phyloP scores from a whole-genome alignment of 1,140 invertebrate genomes.

The Penaeus vannamei region DNA sequence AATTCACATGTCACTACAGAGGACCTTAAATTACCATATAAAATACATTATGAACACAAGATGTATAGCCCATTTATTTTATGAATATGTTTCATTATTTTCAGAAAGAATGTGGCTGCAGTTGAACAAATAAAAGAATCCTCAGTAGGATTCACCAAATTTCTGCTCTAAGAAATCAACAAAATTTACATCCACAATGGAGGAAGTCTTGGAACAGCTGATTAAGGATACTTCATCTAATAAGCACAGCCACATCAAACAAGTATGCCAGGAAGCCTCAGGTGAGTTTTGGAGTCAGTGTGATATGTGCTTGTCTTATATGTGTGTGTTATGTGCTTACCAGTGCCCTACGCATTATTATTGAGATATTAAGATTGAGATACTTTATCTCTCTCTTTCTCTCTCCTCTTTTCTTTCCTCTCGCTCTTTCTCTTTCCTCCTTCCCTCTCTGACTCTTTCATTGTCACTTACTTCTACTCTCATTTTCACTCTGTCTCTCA shows the following conservation, averaged over 20 bases:
- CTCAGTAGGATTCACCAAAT: not conserved
- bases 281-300: slow-evolving; percentile 7
- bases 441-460: not conserved
- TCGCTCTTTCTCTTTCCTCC: not conserved
- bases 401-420: no score
- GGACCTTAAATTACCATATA: no score
- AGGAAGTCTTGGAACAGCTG: slow-evolving; percentile 54
- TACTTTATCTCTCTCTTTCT: not conserved
- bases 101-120: not conserved
- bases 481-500: not conserved
- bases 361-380: no score
- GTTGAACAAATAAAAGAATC: not conserved
- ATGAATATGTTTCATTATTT: not conserved
- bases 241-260: no score
- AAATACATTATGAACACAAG: no score
- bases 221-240: slow-evolving; percentile 30
- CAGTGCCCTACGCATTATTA: no score
- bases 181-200: slow-evolving; percentile 25
- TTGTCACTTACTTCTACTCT: not conserved
- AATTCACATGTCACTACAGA: no score
- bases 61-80: not conserved
- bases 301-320: not conserved
- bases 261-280: slow-evolving; percentile 44
- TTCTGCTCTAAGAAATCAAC: no score
- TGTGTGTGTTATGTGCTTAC: not conserved